A percentile compares a stretch with the other conserved stretches of the same genome.
These are phyloP conservation scores for Thysanoteuthis rhombus DNA, from an alignment of 2,888 invertebrate genomes.

Conservation along the genomic window DNA sequence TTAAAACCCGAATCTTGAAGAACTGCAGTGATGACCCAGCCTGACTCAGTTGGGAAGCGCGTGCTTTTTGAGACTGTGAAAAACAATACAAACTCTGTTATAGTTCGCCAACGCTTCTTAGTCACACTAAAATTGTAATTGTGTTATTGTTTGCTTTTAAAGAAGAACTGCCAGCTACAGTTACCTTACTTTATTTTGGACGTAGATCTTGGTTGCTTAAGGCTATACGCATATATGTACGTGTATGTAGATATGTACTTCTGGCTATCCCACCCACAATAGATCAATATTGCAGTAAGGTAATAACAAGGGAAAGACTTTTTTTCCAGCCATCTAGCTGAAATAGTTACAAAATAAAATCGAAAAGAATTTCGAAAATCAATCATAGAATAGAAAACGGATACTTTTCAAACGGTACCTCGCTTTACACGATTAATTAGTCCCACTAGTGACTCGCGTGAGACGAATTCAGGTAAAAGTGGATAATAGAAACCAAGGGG, in stretches of 20 bases:
- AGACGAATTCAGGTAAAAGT: too few species aligned
- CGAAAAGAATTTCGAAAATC: too few species aligned
- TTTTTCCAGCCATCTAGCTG: too few species aligned
- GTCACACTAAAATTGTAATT: background rate
- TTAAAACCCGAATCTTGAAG: background rate
- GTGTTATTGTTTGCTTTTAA: background rate
- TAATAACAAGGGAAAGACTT: too few species aligned
- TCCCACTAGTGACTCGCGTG: too few species aligned
- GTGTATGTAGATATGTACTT: background rate
- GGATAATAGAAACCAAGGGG: too few species aligned
- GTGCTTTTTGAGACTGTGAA: conserved; percentile 12
- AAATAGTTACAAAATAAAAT: too few species aligned
- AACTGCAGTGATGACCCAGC: background rate
- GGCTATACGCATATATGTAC: background rate
- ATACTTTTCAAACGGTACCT: too few species aligned
- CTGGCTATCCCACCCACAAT: too few species aligned
- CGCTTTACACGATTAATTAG: too few species aligned
- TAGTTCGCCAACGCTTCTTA: background rate
- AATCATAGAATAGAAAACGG: too few species aligned
- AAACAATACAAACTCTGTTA: background rate
- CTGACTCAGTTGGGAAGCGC: background rate
- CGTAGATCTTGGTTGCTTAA: background rate
- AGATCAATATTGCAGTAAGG: too few species aligned
- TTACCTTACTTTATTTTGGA: background rate
- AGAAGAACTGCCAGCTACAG: background rate